A percentile compares a stretch with the other conserved stretches of the same genome.
These are phyloP conservation scores for Gallinago stenura DNA, from an alignment of 2,797 vertebrate species.

Conservation along the genomic window DNA sequence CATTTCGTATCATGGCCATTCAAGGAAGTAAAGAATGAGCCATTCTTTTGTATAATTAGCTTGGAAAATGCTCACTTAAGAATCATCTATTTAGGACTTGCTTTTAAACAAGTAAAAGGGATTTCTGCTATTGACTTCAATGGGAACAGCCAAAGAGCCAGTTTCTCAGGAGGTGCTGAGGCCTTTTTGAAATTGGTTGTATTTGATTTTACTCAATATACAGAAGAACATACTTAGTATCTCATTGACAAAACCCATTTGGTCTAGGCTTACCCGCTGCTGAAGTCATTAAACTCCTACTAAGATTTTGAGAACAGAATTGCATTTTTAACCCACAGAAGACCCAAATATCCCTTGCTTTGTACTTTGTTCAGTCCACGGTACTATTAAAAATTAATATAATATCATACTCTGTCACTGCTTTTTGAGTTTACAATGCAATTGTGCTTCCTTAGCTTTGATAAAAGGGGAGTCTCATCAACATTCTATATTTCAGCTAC, in stretches of 20 bases:
- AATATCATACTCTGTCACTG: background rate
- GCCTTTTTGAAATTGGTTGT: background rate
- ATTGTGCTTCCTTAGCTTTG: background rate
- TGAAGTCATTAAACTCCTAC: background rate
- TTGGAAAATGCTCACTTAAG: background rate
- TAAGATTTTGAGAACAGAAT: background rate
- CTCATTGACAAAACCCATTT: background rate
- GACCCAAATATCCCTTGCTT: background rate
- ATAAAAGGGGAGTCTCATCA: background rate
- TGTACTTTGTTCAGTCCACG: background rate
- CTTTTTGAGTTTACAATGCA: background rate
- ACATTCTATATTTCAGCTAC: background rate
- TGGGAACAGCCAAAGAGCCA: background rate
- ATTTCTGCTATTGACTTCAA: background rate
- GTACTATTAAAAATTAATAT: background rate
- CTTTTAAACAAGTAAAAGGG: background rate
- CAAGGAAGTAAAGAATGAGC: background rate
- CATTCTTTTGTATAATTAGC: background rate
- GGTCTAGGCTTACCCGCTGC: background rate
- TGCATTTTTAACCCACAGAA: background rate
- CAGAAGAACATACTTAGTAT: background rate
- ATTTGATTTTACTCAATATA: background rate
- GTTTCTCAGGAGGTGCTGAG: background rate
- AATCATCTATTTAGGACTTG: background rate
- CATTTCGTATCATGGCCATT: background rate